A percentile compares a stretch with the other conserved stretches of the same genome.
Evolutionary conservation across 2,113 vertebrate species (phyloP).

Genomic region (Colossoma macropomum): DNA sequence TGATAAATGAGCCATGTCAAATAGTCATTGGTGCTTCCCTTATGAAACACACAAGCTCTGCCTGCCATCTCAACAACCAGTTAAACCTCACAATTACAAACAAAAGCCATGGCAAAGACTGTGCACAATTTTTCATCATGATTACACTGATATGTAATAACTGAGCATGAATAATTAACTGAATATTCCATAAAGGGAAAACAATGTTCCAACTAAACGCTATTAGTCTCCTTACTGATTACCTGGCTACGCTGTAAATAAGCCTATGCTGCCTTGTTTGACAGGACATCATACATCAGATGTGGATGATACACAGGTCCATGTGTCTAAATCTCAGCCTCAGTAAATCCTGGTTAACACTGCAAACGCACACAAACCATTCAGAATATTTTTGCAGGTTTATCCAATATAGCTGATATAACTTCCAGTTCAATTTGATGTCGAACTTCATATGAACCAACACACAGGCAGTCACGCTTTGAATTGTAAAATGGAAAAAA

Average conservation of each 20-base stretch:
- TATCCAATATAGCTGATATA: neutral
- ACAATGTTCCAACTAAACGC: neutral
- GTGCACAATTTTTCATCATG: neutral
- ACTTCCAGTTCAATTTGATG: neutral
- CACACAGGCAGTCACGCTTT: neutral
- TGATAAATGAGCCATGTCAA: constrained; percentile 29
- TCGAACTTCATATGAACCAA: neutral
- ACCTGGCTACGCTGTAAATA: constrained; percentile 5
- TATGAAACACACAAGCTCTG: constrained; percentile 22
- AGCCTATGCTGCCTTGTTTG: neutral
- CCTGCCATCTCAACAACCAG: constrained; percentile 23
- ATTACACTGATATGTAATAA: constrained; percentile 26
- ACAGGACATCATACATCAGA: neutral
- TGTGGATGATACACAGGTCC: neutral
- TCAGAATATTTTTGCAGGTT: neutral
- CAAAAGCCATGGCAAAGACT: neutral
- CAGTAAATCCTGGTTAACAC: neutral
- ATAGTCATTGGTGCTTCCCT: constrained; percentile 8
- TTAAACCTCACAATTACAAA: constrained; percentile 4
- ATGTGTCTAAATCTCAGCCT: neutral
- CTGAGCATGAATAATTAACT: constrained; percentile 25
- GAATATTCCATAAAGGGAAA: constrained; percentile 21
- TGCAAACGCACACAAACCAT: neutral
- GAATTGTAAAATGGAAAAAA: neutral
- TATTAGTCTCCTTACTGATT: neutral